Evolutionary conservation across 2,888 invertebrate genomes (phyloP).

Genomic region (Luperina nickerlii): DNA sequence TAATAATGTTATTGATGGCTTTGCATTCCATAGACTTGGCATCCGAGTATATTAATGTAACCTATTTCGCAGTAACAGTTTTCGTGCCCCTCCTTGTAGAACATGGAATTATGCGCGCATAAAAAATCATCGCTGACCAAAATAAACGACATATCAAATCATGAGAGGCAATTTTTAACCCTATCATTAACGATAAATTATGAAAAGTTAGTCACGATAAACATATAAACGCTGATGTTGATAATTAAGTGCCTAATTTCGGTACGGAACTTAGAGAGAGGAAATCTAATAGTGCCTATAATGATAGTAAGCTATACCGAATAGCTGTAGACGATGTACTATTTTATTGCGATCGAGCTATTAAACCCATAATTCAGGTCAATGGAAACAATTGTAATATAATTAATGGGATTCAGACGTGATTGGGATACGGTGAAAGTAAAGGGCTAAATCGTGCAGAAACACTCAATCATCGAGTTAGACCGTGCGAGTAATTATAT

Average conservation of each 20-base stretch:
- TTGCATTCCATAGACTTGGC: not conserved
- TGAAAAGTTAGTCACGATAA: slow-evolving; percentile 66
- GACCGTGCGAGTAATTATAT: slow-evolving; percentile 59
- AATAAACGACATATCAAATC: slow-evolving; percentile 45
- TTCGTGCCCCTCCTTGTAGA: not conserved
- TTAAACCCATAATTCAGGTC: slow-evolving; percentile 58
- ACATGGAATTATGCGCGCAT: slow-evolving; percentile 6
- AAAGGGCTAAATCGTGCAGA: slow-evolving; percentile 63
- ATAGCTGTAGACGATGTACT: slow-evolving; percentile 52
- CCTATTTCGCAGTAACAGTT: not conserved
- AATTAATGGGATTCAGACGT: slow-evolving; percentile 56
- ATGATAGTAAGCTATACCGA: slow-evolving; percentile 57
- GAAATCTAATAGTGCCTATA: slow-evolving; percentile 61
- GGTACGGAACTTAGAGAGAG: slow-evolving; percentile 57
- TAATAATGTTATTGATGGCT: not conserved
- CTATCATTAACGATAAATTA: slow-evolving; percentile 62
- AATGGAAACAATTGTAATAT: slow-evolving; percentile 55
- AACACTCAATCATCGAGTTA: slow-evolving; percentile 59
- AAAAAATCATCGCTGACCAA: slow-evolving; percentile 43
- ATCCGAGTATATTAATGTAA: not conserved
- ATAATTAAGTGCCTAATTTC: slow-evolving; percentile 57
- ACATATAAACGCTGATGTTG: slow-evolving; percentile 59
- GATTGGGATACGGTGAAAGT: slow-evolving; percentile 57
- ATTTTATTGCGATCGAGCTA: slow-evolving; percentile 43
- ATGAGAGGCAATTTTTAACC: slow-evolving; percentile 37